Evolutionary conservation across 2,888 invertebrate species (phyloP), one percentile per base, ranked within the genome.

Genomic region (Rutpela maculata): DNA sequence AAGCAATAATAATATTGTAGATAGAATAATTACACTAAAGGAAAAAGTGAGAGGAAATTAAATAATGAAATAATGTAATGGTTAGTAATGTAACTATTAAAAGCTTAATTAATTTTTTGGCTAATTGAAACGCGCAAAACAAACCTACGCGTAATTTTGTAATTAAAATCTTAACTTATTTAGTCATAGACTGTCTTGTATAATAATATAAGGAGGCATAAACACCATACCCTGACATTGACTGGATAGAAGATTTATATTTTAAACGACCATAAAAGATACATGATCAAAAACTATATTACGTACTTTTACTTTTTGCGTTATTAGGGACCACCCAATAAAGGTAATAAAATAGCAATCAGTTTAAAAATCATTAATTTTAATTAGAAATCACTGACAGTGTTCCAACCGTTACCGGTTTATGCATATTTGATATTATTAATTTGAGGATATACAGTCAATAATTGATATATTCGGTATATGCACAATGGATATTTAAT

Each of bases 291-390:
- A 50, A 50, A 50, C n/a, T 50, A 15, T 50, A 50, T 26, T 26
- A 26, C 3, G n/a, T n/a, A 50, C 50, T n/a, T 50, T 50, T 50
- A 15, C 50, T n/a, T 50, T 50, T 43, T 43, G 12, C 12, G 43
- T 43, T 38, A 38, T 50, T n/a, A 50, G 15, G n/a, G 50, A 50
- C 50, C 50, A 50, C 50, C 50, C n/a, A 50, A 50, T 50, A 50
- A 50, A 50, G 50, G 15, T 50, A 50, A 50, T 50, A 50, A 50
- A 50, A 50, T 6, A 50, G 50, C n/a, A 50, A 50, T 50, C 50
- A 50, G n/a, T 50, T 50, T 2, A 50, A 50, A 50, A n/a, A 12
- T 50, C 50, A 50, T 50, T 50, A 50, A 50, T 50, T 50, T 15
- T 50, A n/a, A 50, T 50, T n/a, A n/a, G 1, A 50, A 50, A 50